Base-by-base conservation (phyloP, 2,113 vertebrate species). In the Austrofundulus limnaeus region DNA sequence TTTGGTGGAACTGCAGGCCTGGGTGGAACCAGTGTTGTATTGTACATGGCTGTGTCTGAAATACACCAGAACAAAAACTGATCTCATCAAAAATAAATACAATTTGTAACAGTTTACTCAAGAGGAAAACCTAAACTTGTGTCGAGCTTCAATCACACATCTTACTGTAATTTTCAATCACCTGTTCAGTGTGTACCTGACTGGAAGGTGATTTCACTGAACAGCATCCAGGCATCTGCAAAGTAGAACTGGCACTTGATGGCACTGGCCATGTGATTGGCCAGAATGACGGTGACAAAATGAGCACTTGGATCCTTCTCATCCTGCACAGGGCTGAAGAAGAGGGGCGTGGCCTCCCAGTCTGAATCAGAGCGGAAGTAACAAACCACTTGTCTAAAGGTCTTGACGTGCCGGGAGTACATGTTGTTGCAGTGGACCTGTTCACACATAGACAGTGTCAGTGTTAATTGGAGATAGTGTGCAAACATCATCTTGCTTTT, bases 351-450 rank as follows among this genome's bases (percentile, higher is more conserved):
- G 5, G 94, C 81, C 78, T 98, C 97, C 97, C 97, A 99, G 80
- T 98, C 95, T 5, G 86, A 28, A 0, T 98, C 96, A 0, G 96
- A 94, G 0, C 95, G 94, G 79, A 99, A 99, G 83, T 93, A 94
- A 73, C 97, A 99, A 54, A 95, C 92, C 34, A 96, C 96, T 77
- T 96, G 94, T 55, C 87, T 94, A 90, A 98, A 99, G 77, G 92
- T 93, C 92, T 95, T 99, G 81, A 98, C 93, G 2, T 93, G 92
- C 48, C 86, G 92, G 28, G 91, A 87, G 37, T 96, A 96, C 96
- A 98, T 96, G 90, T 99, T 98, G 91, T 96, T 99, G 89, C 96
- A 97, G 81, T 99, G 97, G 61, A 98, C 95, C 97, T 99, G 87
- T 31, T 48, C 1, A 14, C 12, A 59, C 1, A 10, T 2, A 37